Percentiles rank a stretch among this genome's conserved stretches.
phyloP scores from a whole-genome alignment of 2,888 invertebrate genomes.

The Nomada fabriciana region DNA sequence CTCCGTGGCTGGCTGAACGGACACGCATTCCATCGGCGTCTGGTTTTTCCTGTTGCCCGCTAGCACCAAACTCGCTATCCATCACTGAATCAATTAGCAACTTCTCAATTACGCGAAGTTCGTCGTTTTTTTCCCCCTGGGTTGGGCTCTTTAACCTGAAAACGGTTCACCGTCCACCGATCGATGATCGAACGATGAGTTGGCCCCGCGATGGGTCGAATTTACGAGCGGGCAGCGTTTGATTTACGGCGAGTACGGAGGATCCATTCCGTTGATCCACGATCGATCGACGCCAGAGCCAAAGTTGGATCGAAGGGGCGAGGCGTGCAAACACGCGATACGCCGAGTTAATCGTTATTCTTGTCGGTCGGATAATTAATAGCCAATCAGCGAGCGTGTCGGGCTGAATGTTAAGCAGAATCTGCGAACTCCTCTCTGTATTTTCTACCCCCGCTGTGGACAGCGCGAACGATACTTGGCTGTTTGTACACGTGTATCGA shows the following conservation, averaged over 20 bases:
- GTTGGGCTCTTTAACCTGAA: constrained; percentile 36
- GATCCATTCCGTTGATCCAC: constrained; percentile 70
- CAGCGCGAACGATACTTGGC: constrained; percentile 38
- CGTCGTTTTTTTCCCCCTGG: neutral
- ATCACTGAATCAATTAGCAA: constrained; percentile 71
- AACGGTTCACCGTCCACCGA: constrained; percentile 47
- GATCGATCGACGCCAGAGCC: constrained; percentile 72
- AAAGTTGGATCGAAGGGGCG: constrained; percentile 51
- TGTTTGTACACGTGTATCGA: constrained; percentile 27
- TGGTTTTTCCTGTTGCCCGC: constrained; percentile 31
- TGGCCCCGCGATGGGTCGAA: constrained; percentile 71
- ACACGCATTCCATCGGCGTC: constrained; percentile 28
- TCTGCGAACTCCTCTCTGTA: constrained; percentile 33
- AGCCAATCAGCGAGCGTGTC: constrained; percentile 80
- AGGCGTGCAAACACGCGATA: constrained; percentile 74
- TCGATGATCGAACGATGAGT: constrained; percentile 73
- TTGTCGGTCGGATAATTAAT: constrained; percentile 81
- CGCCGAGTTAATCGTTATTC: constrained; percentile 81
- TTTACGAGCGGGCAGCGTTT: constrained; percentile 77
- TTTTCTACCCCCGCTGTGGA: constrained; percentile 41
- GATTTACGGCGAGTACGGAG: constrained; percentile 72
- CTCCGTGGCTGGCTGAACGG: constrained; percentile 19
- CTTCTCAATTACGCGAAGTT: constrained; percentile 64
- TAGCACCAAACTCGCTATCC: constrained; percentile 64
- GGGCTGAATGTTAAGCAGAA: constrained; percentile 79